Evolutionary conservation across 2,797 vertebrate genomes (phyloP), one percentile per base, ranked within the genome.

Genomic region (Masticophis lateralis): DNA sequence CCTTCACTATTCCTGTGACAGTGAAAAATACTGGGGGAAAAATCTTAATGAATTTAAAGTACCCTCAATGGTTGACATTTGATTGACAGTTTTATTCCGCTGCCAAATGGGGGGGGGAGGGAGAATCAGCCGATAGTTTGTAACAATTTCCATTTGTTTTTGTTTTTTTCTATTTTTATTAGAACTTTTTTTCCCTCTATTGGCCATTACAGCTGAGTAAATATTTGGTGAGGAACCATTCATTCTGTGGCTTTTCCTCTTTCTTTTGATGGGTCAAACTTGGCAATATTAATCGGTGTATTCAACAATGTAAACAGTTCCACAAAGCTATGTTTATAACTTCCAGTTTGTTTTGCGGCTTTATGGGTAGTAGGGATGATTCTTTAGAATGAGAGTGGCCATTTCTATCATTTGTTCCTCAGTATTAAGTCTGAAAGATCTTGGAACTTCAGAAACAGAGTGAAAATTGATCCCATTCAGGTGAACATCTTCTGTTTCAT

Each of bases 201-300:
- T 87, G 59, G 0, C 18, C 60, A 57, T 87, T 94, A 91, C 89
- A 94, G 93, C 86, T 90, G 79, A 92, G 89, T 59, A 92, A 4
- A 86, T 69, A 59, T 92, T 90, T 95, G 20, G 60, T 66, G 59
- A 60, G 20, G 92, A 95, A 90, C 66, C 9, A 18, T 3, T 0
- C 74, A 47, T 37, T 60, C 87, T 90, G 57, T 8, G 91, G 94
- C 91, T 89, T 90, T 88, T 91, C 91, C 59, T 28, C 25, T 88
- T 69, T 59, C 92, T 90, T n/a, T 92, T 94, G 94, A 59, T 90
- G 59, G 90, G 63, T 61, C 7, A 56, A 16, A 55, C 56, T 91
- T 88, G 86, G 93, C 90, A 89, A 79, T 83, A 86, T 56, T 88
- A 88, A 91, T 89, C 90, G 37, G 43, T 55, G 89, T 55, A 61